These are phyloP conservation scores for Phalacrocorax aristotelis DNA, from an alignment of 2,113 vertebrate genomes.

Conservation along the genomic window DNA sequence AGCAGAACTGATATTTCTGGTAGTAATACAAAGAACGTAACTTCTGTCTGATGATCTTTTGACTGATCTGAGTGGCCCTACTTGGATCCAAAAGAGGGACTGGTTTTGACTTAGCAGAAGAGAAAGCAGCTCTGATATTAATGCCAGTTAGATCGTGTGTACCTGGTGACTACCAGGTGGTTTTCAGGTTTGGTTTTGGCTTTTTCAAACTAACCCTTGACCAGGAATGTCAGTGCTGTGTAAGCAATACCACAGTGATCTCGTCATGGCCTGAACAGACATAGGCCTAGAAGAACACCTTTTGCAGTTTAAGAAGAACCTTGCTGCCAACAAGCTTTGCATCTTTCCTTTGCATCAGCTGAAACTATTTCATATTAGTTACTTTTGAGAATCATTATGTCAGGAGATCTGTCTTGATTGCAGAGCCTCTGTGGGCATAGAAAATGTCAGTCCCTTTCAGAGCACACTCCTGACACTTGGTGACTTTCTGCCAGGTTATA, in stretches of 20 bases:
- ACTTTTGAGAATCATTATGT: conserved; percentile 41
- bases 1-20: neutral
- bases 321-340: neutral
- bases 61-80: neutral
- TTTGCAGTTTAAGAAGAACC: neutral
- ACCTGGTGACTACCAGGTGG: neutral
- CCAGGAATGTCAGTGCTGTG: neutral
- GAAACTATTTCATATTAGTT: conserved; percentile 56
- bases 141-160: neutral
- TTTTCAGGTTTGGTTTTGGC: neutral
- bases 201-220: neutral
- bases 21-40: neutral
- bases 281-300: neutral
- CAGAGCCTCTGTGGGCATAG: conserved; percentile 6
- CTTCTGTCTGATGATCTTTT: neutral
- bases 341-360: neutral
- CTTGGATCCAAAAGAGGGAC: neutral
- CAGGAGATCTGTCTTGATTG: conserved; percentile 21
- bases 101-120: neutral
- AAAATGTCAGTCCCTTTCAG: conserved; percentile 50
- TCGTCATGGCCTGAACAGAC: neutral
- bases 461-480: conserved; percentile 24
- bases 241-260: neutral
- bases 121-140: neutral
- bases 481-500: conserved; percentile 63